These are phyloP conservation scores for Boloria selene DNA, from an alignment of 2,888 invertebrate genomes.

Conservation along the genomic window DNA sequence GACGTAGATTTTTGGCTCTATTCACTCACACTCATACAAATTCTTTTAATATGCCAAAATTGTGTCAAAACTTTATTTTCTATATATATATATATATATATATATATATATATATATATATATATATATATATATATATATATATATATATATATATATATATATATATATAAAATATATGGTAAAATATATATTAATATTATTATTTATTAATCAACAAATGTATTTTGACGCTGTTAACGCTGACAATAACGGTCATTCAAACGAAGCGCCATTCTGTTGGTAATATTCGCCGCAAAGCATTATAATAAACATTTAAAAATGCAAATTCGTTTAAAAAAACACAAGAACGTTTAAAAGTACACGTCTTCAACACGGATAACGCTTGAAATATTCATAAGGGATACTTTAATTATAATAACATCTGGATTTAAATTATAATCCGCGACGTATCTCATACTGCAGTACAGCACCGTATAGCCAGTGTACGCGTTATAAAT, in stretches of 20 bases:
- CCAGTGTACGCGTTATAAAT: constrained; percentile 30
- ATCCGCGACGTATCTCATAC: constrained; percentile 22
- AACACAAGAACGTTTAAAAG: constrained; percentile 57
- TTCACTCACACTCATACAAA: too few species aligned
- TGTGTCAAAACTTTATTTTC: too few species aligned
- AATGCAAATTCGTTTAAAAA: constrained; percentile 58
- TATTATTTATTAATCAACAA: not conserved
- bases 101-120: too few species aligned
- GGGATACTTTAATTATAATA: constrained; percentile 61
- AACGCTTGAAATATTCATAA: constrained; percentile 56
- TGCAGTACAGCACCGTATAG: constrained; percentile 27
- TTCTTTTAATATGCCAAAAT: too few species aligned
- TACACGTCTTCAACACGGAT: constrained; percentile 44
- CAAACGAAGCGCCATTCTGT: constrained; percentile 19
- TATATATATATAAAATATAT: too few species aligned
- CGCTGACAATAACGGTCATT: constrained; percentile 9
- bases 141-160: too few species aligned
- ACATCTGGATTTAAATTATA: constrained; percentile 39
- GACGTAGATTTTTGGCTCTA: too few species aligned
- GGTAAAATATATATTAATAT: too few species aligned
- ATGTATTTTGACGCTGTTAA: not conserved
- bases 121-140: too few species aligned
- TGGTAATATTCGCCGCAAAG: constrained; percentile 27
- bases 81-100: too few species aligned
- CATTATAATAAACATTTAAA: constrained; percentile 52